Percentiles rank a stretch among this genome's conserved stretches.
Evolutionary conservation across 2,888 invertebrate species (phyloP).

Genomic region (Tenthredo mesomela): DNA sequence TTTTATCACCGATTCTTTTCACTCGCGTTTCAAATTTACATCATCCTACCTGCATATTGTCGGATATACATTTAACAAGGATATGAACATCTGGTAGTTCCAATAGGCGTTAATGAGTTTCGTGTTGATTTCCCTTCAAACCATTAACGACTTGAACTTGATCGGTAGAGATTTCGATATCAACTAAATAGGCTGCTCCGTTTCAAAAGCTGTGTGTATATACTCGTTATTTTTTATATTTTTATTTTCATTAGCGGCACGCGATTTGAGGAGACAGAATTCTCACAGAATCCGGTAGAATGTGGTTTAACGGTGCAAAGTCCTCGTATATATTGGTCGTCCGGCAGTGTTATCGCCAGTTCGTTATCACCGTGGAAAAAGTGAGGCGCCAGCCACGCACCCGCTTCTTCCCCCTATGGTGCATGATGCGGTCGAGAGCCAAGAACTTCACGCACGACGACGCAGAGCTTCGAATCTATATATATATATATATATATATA

Average conservation of each 20-base stretch:
- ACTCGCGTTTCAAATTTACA: slow-evolving; percentile 13
- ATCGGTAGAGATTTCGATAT: not conserved
- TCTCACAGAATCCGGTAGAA: slow-evolving; percentile 61
- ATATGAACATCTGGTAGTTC: not conserved
- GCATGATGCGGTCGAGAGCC: slow-evolving; percentile 8
- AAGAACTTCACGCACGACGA: slow-evolving; percentile 9
- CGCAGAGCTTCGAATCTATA: not conserved
- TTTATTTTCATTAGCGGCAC: slow-evolving; percentile 55
- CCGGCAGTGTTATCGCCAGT: slow-evolving; percentile 60
- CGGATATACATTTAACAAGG: not conserved
- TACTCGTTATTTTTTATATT: not conserved
- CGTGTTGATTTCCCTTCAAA: not conserved
- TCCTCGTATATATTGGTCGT: slow-evolving; percentile 70
- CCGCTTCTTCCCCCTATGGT: slow-evolving; percentile 42
- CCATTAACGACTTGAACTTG: not conserved
- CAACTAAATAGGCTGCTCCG: not conserved
- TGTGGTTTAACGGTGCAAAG: slow-evolving; percentile 67
- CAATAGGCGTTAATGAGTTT: not conserved
- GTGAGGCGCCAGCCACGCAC: slow-evolving; percentile 55
- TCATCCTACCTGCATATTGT: not conserved
- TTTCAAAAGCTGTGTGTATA: not conserved
- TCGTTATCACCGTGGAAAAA: slow-evolving; percentile 62
- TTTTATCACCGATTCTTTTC: not conserved
- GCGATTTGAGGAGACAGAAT: slow-evolving; percentile 54
- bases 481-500: too few species aligned